Evolutionary conservation across 2,888 invertebrate species (phyloP).

Genomic region (Caenorhabditis doughertyi): DNA sequence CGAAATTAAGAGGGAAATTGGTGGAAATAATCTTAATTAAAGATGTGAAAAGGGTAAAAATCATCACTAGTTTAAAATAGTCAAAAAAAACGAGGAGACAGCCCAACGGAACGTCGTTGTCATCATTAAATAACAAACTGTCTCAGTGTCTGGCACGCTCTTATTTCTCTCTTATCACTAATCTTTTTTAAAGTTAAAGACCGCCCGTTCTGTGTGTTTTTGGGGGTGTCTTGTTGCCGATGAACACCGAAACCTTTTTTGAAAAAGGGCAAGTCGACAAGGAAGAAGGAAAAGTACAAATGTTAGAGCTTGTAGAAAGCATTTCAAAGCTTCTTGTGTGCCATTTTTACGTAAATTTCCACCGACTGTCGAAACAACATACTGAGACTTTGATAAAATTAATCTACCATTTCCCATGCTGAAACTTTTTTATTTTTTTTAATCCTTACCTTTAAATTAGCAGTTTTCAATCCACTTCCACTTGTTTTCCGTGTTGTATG

Average conservation of each 20-base stretch:
- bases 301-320: no score
- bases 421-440: neutral
- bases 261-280: neutral
- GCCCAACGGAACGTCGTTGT: conserved; percentile 20
- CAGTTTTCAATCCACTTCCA: conserved; percentile 51
- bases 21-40: neutral
- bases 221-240: neutral
- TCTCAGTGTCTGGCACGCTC: conserved; percentile 27
- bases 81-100: neutral
- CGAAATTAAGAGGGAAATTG: neutral
- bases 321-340: no score
- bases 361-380: no score
- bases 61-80: neutral
- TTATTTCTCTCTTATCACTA: conserved; percentile 21
- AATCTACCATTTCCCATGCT: no score
- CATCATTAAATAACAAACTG: conserved; percentile 41
- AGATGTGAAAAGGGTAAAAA: neutral
- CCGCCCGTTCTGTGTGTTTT: conserved; percentile 45
- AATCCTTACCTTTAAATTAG: conserved; percentile 34
- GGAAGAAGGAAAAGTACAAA: no score
- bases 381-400: no score
- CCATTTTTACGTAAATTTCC: no score
- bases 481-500: conserved; percentile 48
- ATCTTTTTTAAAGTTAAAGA: conserved; percentile 17
- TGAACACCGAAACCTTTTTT: neutral